Percentiles rank a stretch among this genome's conserved stretches.
Evolutionary conservation across 2,888 invertebrate genomes (phyloP).

Genomic region (Plemyria rubiginata): DNA sequence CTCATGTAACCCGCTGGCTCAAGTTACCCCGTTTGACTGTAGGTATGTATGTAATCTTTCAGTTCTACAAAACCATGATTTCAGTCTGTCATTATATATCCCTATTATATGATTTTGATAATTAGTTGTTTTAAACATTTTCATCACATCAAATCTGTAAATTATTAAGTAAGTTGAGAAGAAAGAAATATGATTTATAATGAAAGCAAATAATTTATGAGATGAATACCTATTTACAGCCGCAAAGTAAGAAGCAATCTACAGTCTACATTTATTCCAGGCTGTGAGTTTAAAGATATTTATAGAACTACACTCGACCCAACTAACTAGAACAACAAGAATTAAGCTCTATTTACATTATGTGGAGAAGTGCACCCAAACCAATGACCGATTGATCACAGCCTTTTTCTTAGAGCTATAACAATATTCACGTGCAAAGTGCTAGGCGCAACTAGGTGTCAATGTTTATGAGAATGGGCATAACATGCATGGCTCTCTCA

Average conservation of each 20-base stretch:
- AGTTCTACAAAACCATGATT: too few species aligned
- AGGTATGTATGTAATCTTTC: too few species aligned
- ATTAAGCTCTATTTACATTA: constrained; percentile 42
- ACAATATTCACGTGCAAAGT: constrained; percentile 62
- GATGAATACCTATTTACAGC: constrained; percentile 22
- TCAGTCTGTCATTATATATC: too few species aligned
- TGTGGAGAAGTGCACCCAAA: constrained; percentile 52
- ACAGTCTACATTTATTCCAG: constrained; percentile 45
- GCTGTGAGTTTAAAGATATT: constrained; percentile 66
- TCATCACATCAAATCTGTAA: too few species aligned
- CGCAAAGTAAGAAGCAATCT: constrained; percentile 45
- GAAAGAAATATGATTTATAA: too few species aligned
- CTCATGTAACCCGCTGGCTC: too few species aligned
- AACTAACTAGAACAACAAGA: constrained; percentile 60
- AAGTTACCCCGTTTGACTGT: too few species aligned
- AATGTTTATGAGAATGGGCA: constrained; percentile 54
- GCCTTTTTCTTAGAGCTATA: constrained; percentile 15
- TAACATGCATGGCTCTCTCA: constrained; percentile 71
- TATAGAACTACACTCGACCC: constrained; percentile 72
- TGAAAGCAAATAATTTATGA: constrained; percentile 11
- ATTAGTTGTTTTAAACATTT: neutral
- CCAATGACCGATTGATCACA: constrained; percentile 24
- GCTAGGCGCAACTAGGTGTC: constrained; percentile 63
- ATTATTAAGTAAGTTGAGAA: neutral
- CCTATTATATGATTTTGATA: neutral